These are phyloP conservation scores for Streblospio benedicti DNA, from an alignment of 1,140 invertebrate genomes.

Conservation along the genomic window DNA sequence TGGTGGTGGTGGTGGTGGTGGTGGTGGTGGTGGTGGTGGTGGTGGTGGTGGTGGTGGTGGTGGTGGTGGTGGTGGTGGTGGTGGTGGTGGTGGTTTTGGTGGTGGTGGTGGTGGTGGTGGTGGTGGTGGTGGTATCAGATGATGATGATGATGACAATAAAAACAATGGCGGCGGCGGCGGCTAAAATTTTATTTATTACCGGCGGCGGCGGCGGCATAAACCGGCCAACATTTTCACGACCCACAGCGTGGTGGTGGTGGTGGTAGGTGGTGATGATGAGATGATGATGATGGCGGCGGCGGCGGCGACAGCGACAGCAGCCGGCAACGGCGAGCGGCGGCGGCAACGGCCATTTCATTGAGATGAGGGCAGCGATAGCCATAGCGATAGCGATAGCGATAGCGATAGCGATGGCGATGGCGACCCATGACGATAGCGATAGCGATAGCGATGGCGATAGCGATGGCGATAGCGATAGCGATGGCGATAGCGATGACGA, in stretches of 20 bases:
- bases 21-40: background rate
- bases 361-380: no score
- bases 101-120: background rate
- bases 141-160: background rate
- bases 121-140: background rate
- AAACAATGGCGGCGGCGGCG: no score
- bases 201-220: no score
- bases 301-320: no score
- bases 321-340: no score
- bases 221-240: no score
- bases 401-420: conserved; percentile 1
- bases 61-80: background rate
- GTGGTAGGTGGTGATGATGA: no score
- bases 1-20: background rate
- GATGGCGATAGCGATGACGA: conserved; percentile 2
- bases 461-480: background rate
- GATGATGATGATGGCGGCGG: no score
- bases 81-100: background rate
- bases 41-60: background rate
- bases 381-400: no score
- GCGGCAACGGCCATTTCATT: no score
- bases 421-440: background rate
- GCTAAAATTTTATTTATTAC: no score
- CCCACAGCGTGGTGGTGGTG: no score
- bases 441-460: background rate